Evolutionary conservation across 2,113 vertebrate genomes (phyloP).

Genomic region (Campylomormyrus numenius): DNA sequence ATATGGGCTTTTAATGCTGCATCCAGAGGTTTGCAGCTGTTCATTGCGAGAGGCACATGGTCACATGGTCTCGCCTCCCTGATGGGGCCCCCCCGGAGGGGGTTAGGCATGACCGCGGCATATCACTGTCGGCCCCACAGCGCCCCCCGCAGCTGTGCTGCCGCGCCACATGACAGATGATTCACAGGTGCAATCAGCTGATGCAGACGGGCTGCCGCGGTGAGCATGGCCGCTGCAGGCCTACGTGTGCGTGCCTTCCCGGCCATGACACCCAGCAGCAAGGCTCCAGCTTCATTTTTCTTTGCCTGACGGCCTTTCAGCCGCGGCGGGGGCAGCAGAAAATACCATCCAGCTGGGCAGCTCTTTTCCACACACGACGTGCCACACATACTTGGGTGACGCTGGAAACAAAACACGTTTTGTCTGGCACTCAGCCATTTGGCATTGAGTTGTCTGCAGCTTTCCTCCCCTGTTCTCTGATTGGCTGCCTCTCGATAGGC

Average conservation of each 20-base stretch:
- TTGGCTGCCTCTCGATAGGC: background rate
- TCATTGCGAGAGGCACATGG: background rate
- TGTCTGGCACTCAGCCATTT: background rate
- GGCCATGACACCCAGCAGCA: background rate
- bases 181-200: conserved; percentile 59
- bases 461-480: background rate
- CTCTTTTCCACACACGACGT: background rate
- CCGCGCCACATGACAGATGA: conserved; percentile 46
- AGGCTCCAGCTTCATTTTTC: background rate
- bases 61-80: background rate
- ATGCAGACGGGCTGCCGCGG: conserved; percentile 38
- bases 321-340: background rate
- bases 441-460: background rate
- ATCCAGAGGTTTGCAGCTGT: background rate
- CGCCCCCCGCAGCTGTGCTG: conserved; percentile 26
- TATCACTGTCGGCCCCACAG: conserved; percentile 7
- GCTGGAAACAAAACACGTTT: background rate
- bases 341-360: background rate
- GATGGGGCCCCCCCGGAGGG: background rate
- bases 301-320: background rate
- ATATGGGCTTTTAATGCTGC: background rate
- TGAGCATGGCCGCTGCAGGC: background rate
- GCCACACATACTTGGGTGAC: background rate
- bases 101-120: conserved; percentile 2
- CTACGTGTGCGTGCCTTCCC: background rate